Evolutionary conservation across 2,888 invertebrate species (phyloP).

Genomic region (Polymixis lichenea): DNA sequence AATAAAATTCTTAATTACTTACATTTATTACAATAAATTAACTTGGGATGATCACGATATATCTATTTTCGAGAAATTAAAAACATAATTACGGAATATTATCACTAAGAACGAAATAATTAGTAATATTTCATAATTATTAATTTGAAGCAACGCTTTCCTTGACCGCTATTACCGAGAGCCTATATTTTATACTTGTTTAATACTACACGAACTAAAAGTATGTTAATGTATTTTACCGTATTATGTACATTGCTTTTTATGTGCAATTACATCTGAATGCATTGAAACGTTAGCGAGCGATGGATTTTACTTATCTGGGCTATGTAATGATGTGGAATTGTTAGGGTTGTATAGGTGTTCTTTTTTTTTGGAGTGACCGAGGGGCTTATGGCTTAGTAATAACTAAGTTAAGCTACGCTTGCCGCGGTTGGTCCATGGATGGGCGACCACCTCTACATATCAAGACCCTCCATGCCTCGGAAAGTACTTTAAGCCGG

Average conservation of each 20-base stretch:
- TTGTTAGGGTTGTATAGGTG: neutral
- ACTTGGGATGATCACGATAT: conserved; percentile 56
- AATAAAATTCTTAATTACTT: conserved; percentile 42
- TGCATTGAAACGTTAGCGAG: conserved; percentile 2
- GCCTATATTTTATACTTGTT: conserved; percentile 37
- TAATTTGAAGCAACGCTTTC: conserved; percentile 44
- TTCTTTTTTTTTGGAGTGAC: neutral
- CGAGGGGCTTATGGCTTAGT: too few species aligned
- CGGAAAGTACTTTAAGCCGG: too few species aligned
- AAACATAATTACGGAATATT: conserved; percentile 55
- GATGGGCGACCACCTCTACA: too few species aligned
- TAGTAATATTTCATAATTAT: conserved; percentile 47
- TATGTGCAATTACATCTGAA: conserved; percentile 16
- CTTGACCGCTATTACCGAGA: conserved; percentile 11
- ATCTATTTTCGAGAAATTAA: conserved; percentile 56
- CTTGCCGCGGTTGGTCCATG: too few species aligned
- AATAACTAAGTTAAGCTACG: too few species aligned
- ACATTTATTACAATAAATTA: conserved; percentile 60
- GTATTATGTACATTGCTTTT: conserved; percentile 13
- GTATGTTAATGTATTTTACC: conserved; percentile 16
- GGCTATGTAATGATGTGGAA: neutral
- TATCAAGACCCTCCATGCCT: too few species aligned
- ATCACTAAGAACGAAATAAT: conserved; percentile 49
- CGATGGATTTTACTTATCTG: conserved; percentile 16
- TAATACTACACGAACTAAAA: conserved; percentile 13